phyloP scores from a whole-genome alignment of 2,113 vertebrate genomes.

The Theropithecus gelada region DNA sequence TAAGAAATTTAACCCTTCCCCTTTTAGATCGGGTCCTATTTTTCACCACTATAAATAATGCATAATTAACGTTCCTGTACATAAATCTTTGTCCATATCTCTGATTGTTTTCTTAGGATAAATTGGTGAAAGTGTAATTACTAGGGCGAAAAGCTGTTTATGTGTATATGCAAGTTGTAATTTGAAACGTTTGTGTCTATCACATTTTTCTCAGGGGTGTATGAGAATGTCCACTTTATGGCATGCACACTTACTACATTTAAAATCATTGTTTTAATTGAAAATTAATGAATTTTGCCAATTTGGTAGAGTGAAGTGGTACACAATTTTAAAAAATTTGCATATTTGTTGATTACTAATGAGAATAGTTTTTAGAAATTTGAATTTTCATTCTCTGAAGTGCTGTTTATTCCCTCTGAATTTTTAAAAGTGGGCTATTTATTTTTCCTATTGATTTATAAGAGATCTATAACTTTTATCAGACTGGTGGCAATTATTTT shows the following conservation, averaged over 20 bases:
- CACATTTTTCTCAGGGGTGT: background rate
- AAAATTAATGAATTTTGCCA: constrained; percentile 17
- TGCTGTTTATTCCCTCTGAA: constrained; percentile 26
- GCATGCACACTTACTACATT: background rate
- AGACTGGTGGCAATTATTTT: background rate
- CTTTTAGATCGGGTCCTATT: background rate
- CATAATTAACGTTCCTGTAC: constrained; percentile 1
- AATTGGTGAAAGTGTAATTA: constrained; percentile 7
- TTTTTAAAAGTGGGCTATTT: background rate
- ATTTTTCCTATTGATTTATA: constrained; percentile 29
- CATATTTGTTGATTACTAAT: background rate
- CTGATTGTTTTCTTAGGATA: constrained; percentile 42
- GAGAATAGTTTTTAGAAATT: background rate
- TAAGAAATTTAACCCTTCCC: constrained; percentile 40
- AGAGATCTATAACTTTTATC: background rate
- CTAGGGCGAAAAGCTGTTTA: background rate
- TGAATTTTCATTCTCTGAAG: constrained; percentile 2
- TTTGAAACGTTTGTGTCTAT: background rate
- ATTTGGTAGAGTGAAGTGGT: background rate
- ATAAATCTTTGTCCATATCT: constrained; percentile 23
- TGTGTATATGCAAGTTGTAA: background rate
- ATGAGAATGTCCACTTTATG: background rate
- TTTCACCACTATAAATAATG: constrained; percentile 42
- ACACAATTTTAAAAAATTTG: background rate
- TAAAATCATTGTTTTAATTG: constrained; percentile 39